Percentiles rank a stretch among this genome's conserved stretches.
phyloP scores from a whole-genome alignment of 1,140 invertebrate species.

The Lineus longissimus region DNA sequence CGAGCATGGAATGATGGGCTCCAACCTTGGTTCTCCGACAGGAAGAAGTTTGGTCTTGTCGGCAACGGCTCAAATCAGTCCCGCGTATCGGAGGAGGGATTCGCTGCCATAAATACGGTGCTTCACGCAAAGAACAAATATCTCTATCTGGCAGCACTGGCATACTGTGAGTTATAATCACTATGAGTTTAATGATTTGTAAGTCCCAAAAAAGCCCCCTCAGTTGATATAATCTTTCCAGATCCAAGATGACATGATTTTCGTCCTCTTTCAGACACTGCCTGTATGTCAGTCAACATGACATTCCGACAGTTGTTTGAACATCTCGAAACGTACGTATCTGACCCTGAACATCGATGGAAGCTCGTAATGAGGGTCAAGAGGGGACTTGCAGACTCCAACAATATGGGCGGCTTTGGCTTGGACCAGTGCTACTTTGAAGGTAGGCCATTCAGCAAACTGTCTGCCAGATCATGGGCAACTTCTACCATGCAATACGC shows the following conservation, averaged over 20 bases:
- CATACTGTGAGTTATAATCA: constrained; percentile 42
- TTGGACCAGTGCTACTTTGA: constrained; percentile 54
- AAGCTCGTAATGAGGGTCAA: constrained; percentile 50
- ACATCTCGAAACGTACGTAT: constrained; percentile 43
- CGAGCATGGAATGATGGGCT: constrained; percentile 50
- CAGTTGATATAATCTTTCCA: no score
- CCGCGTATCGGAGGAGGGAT: constrained; percentile 45
- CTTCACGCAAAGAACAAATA: constrained; percentile 42
- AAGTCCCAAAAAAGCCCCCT: no score
- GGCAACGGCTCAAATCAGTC: constrained; percentile 31
- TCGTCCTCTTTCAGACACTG: no score
- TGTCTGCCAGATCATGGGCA: neutral
- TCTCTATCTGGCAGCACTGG: constrained; percentile 43
- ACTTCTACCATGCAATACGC: no score
- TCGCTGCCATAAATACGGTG: constrained; percentile 46
- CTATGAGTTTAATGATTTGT: no score
- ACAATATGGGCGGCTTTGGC: constrained; percentile 45
- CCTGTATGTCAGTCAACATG: constrained; percentile 49
- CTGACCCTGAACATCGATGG: constrained; percentile 46
- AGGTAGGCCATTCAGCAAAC: constrained; percentile 27
- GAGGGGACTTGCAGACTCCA: constrained; percentile 40
- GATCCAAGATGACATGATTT: no score
- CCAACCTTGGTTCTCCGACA: constrained; percentile 50
- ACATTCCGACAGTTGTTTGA: constrained; percentile 50
- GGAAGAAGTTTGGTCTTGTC: constrained; percentile 42